phyloP scores from a whole-genome alignment of 2,113 vertebrate species.

The Istiophorus platypterus region DNA sequence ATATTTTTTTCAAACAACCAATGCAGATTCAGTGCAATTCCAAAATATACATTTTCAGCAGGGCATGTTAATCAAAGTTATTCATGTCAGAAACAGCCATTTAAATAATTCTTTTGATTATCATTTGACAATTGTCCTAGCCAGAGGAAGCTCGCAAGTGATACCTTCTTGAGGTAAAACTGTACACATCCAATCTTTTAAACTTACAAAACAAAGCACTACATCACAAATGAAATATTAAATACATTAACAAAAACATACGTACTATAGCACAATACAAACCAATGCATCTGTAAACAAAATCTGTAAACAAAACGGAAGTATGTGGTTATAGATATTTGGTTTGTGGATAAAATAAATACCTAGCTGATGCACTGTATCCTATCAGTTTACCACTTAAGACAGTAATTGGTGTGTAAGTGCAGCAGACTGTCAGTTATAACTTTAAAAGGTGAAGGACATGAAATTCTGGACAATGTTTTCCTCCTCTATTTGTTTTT shows the following conservation, averaged over 20 bases:
- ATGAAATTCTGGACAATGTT: slow-evolving; percentile 36
- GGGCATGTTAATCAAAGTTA: slow-evolving; percentile 77
- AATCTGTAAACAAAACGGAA: slow-evolving; percentile 65
- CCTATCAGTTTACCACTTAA: slow-evolving; percentile 44
- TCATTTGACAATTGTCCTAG: slow-evolving; percentile 72
- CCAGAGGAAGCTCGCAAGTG: slow-evolving; percentile 72
- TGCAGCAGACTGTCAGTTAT: slow-evolving; percentile 61
- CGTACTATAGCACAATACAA: slow-evolving; percentile 64
- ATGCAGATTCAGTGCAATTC: slow-evolving; percentile 84
- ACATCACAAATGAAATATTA: slow-evolving; percentile 70
- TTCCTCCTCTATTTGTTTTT: slow-evolving; percentile 6
- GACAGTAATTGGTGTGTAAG: slow-evolving; percentile 70
- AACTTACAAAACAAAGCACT: slow-evolving; percentile 64
- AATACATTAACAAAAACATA: slow-evolving; percentile 70
- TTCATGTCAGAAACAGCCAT: slow-evolving; percentile 69
- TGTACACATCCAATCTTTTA: slow-evolving; percentile 50
- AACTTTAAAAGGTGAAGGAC: slow-evolving; percentile 32
- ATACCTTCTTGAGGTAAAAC: slow-evolving; percentile 74
- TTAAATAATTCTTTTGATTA: slow-evolving; percentile 74
- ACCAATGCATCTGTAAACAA: slow-evolving; percentile 73
- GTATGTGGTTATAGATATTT: slow-evolving; percentile 71
- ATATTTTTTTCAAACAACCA: slow-evolving; percentile 73
- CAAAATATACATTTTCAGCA: slow-evolving; percentile 84
- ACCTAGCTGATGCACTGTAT: slow-evolving; percentile 39
- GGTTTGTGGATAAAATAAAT: slow-evolving; percentile 74